These are phyloP conservation scores for Ceratosolen solmsi DNA, from an alignment of 1,140 invertebrate genomes.

Conservation along the genomic window DNA sequence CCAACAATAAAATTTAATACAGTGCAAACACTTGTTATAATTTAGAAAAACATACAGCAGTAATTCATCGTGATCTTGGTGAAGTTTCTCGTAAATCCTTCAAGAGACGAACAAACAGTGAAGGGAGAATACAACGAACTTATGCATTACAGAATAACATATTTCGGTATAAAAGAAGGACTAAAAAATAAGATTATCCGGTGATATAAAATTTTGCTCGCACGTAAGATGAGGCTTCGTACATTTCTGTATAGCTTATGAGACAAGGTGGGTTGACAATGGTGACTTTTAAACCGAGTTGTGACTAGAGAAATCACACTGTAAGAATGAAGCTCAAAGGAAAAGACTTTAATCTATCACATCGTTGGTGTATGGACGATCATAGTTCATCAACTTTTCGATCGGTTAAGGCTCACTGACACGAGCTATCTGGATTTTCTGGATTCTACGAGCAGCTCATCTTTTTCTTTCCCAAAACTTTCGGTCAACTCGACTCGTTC, in stretches of 20 bases:
- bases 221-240: not conserved
- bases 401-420: not conserved
- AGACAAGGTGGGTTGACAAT: not conserved
- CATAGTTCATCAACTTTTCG: slow-evolving; percentile 50
- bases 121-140: not conserved
- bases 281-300: not conserved
- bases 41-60: not conserved
- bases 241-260: not conserved
- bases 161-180: not conserved
- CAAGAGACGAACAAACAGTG: not conserved
- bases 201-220: not conserved
- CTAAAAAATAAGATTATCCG: not conserved
- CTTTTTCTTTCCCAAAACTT: slow-evolving; percentile 22
- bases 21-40: not conserved
- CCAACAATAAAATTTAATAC: not conserved
- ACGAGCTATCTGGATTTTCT: slow-evolving; percentile 28
- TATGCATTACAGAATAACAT: slow-evolving; percentile 1
- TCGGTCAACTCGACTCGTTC: not conserved
- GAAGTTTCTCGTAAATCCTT: not conserved
- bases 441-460: slow-evolving; percentile 14
- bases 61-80: not conserved
- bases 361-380: slow-evolving; percentile 22
- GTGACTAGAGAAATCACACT: not conserved
- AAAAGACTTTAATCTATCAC: slow-evolving; percentile 49
- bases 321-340: slow-evolving; percentile 36